Evolutionary conservation across 30 jellyfish, hydroid and myxozoan genomes (phyloP).

Genomic region (Cassiopea xamachana): DNA sequence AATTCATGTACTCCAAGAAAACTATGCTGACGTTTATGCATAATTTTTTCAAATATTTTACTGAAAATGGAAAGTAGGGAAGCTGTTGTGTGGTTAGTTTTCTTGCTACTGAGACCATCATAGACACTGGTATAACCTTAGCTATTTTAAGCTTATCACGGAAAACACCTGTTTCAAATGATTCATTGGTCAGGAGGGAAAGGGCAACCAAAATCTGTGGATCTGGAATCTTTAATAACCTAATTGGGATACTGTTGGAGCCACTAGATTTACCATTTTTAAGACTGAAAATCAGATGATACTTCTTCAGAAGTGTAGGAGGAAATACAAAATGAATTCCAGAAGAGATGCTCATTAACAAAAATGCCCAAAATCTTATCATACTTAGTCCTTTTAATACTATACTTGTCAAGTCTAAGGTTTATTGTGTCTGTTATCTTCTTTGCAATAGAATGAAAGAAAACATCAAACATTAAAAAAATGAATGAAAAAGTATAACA

Average conservation of each 20-base stretch:
- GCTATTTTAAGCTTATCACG: slow-evolving; percentile 37
- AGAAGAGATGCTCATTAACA: background rate
- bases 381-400: background rate
- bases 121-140: slow-evolving; percentile 19
- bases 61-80: slow-evolving; percentile 67
- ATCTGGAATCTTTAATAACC: slow-evolving; percentile 25
- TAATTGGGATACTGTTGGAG: background rate
- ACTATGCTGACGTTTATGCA: slow-evolving; percentile 39
- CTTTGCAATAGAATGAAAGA: slow-evolving; percentile 6
- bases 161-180: slow-evolving; percentile 33
- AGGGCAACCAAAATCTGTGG: slow-evolving; percentile 30
- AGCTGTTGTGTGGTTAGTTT: slow-evolving; percentile 27
- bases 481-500: slow-evolving; percentile 8
- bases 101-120: slow-evolving; percentile 41
- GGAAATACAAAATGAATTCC: slow-evolving; percentile 47
- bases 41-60: slow-evolving; percentile 39
- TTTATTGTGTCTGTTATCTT: background rate
- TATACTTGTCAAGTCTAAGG: slow-evolving; percentile 6
- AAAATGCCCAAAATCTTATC: background rate
- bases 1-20: slow-evolving; percentile 27
- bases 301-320: slow-evolving; percentile 55
- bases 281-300: slow-evolving; percentile 9
- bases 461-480: slow-evolving; percentile 2
- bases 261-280: background rate
- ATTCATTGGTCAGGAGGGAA: slow-evolving; percentile 18